phyloP scores from a whole-genome alignment of 2,888 invertebrate species.

The Drosophila villosipedis region DNA sequence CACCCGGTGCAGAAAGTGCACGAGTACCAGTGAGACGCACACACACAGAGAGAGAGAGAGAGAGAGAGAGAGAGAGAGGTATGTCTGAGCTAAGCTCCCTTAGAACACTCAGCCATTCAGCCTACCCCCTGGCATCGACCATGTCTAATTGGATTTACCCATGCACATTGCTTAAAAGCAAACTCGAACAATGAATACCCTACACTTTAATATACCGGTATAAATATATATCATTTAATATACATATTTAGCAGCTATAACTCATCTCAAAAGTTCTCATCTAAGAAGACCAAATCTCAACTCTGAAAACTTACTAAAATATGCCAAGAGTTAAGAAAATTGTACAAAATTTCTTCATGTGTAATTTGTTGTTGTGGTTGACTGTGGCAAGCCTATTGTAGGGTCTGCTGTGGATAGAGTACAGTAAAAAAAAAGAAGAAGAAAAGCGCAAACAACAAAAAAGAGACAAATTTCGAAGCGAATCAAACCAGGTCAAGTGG shows the following conservation, averaged over 20 bases:
- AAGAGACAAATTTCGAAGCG: slow-evolving; percentile 22
- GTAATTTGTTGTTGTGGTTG: background rate
- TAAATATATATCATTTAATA: background rate
- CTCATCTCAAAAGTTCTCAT: background rate
- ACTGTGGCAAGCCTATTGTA: background rate
- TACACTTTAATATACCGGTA: background rate
- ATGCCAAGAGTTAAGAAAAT: background rate
- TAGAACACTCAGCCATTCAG: background rate
- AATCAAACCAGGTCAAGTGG: slow-evolving; percentile 76
- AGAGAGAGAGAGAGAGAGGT: slow-evolving; percentile 27
- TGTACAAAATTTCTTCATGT: background rate
- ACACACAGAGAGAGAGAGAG: background rate
- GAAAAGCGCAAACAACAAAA: slow-evolving; percentile 9
- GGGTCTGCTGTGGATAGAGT: background rate
- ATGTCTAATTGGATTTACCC: slow-evolving; percentile 66
- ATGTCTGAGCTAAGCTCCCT: slow-evolving; percentile 7
- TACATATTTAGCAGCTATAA: background rate
- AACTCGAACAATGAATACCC: slow-evolving; percentile 19
- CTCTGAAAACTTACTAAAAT: background rate
- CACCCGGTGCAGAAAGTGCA: slow-evolving; percentile 81
- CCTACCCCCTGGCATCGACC: slow-evolving; percentile 5
- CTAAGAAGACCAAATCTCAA: background rate
- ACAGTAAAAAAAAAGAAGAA: slow-evolving; percentile 7
- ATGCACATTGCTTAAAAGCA: slow-evolving; percentile 14
- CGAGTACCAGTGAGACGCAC: slow-evolving; percentile 49